Evolutionary conservation across 2,113 vertebrate genomes (phyloP).

Genomic region (Machaerirhynchus nigripectus): DNA sequence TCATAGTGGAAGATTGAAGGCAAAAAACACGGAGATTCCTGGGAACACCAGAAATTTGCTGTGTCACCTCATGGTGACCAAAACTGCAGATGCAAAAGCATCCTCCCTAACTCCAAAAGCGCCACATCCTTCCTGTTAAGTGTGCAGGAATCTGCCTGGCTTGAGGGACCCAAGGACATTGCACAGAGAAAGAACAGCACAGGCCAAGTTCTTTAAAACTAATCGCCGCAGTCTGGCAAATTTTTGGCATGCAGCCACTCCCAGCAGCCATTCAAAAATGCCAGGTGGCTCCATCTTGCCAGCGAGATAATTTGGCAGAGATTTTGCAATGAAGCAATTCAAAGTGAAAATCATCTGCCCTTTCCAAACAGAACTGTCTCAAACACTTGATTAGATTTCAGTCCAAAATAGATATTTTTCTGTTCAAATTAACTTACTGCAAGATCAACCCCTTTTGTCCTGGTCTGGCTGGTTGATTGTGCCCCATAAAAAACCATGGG

Average conservation of each 20-base stretch:
- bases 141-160: not conserved
- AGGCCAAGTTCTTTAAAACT: constrained; percentile 42
- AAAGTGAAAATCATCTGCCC: constrained; percentile 56
- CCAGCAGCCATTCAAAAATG: constrained; percentile 41
- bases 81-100: not conserved
- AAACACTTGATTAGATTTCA: constrained; percentile 41
- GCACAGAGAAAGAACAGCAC: not conserved
- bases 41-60: not conserved
- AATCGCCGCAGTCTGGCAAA: not conserved
- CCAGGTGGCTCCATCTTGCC: constrained; percentile 59
- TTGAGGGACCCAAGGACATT: not conserved
- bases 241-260: not conserved
- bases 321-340: constrained; percentile 43
- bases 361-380: constrained; percentile 52
- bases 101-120: not conserved
- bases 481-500: not conserved
- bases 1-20: not conserved
- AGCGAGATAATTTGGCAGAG: constrained; percentile 36
- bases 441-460: not conserved
- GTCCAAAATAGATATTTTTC: not conserved
- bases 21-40: not conserved
- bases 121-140: not conserved
- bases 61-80: not conserved
- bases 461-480: not conserved
- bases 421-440: not conserved